phyloP scores from a whole-genome alignment of 2,888 invertebrate species.

The Holacanthella duospinosa region DNA sequence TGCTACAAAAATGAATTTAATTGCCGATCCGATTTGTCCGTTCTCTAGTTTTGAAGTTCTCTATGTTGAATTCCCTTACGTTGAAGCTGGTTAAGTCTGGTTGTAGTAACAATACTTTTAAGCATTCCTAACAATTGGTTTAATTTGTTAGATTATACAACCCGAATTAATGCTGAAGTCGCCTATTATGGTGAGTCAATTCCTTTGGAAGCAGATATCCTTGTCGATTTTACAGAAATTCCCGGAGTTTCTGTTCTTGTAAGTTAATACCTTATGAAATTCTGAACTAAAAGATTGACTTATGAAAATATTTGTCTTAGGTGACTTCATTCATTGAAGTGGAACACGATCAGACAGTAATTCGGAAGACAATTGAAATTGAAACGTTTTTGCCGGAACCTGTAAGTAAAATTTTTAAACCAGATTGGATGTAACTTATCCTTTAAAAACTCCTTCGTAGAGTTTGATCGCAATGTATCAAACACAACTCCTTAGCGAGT shows the following conservation, averaged over 20 bases:
- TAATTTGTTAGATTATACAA: slow-evolving; percentile 19
- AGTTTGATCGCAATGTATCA: too few relatives aligned
- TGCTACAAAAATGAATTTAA: too few relatives aligned
- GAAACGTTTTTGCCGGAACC: slow-evolving; percentile 21
- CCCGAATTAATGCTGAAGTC: slow-evolving; percentile 25
- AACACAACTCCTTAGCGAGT: too few relatives aligned
- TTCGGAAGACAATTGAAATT: slow-evolving; percentile 30
- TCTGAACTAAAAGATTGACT: too few relatives aligned
- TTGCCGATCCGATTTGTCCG: slow-evolving; percentile 22
- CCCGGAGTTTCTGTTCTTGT: too few relatives aligned
- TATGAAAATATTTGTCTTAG: too few relatives aligned
- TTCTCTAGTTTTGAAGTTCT: slow-evolving; percentile 19
- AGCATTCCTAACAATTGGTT: neutral
- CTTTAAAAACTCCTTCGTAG: too few relatives aligned
- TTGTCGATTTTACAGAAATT: too few relatives aligned
- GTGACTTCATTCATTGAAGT: slow-evolving; percentile 15
- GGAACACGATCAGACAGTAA: slow-evolving; percentile 22
- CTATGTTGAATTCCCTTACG: slow-evolving; percentile 21
- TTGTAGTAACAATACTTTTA: neutral
- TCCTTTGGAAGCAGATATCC: too few relatives aligned
- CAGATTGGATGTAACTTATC: too few relatives aligned
- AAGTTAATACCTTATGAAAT: too few relatives aligned
- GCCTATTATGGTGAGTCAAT: slow-evolving; percentile 24
- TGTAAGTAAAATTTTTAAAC: slow-evolving; percentile 21
- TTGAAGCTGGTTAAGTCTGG: slow-evolving; percentile 27